Evolutionary conservation across 2,797 vertebrate species (phyloP).

Genomic region (Perdix hodgsoniae): DNA sequence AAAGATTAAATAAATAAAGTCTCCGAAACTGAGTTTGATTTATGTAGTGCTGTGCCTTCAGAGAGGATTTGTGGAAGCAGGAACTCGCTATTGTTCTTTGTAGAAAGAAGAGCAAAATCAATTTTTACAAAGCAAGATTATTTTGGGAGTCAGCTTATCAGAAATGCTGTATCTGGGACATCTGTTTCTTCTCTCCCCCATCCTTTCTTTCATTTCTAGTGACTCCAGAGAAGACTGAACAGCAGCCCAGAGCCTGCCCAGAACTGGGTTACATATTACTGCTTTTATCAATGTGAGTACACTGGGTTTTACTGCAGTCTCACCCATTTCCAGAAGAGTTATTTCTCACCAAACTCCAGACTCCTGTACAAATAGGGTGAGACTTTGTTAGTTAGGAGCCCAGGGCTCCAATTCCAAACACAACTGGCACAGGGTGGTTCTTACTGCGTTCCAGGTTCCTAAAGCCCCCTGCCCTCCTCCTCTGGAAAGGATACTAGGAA

Average conservation of each 20-base stretch:
- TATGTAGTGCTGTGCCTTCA: conserved; percentile 33
- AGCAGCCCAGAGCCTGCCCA: neutral
- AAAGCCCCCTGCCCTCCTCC: neutral
- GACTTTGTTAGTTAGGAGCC: neutral
- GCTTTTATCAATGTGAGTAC: conserved; percentile 33
- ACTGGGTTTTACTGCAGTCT: neutral
- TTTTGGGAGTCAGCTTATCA: conserved; percentile 62
- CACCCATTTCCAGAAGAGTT: neutral
- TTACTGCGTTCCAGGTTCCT: neutral
- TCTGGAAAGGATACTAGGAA: neutral
- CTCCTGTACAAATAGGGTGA: neutral
- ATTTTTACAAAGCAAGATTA: conserved; percentile 64
- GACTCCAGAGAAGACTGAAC: conserved; percentile 5
- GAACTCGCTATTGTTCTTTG: conserved; percentile 29
- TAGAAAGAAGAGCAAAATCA: conserved; percentile 55
- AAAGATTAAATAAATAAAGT: neutral
- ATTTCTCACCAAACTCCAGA: neutral
- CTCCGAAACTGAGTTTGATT: conserved; percentile 37
- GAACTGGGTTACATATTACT: conserved; percentile 37
- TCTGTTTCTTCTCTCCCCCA: conserved; percentile 30
- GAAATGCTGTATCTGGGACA: conserved; percentile 64
- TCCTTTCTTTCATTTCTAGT: neutral
- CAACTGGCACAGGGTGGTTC: neutral
- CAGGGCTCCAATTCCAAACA: neutral
- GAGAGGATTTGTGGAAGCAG: conserved; percentile 42